Conservation (phyloP, 1,140 invertebrate species). For the Periplaneta americana region DNA sequence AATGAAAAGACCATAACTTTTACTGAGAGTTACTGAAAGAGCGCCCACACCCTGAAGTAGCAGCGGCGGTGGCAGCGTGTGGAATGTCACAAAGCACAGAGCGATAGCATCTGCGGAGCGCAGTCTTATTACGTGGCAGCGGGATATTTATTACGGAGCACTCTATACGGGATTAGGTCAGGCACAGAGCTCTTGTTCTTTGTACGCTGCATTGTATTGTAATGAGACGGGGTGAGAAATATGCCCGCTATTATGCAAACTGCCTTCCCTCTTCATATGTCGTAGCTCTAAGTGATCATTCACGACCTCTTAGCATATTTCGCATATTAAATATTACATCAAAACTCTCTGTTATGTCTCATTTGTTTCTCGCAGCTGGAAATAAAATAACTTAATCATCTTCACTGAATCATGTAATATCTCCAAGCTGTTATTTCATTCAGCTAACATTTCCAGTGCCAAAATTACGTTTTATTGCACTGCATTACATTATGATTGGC, state of each 20-base stretch:
- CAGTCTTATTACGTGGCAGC: no score
- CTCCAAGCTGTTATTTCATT: no score
- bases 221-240: not conserved
- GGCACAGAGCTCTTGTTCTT: not conserved
- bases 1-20: no score
- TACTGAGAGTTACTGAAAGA: no score
- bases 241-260: not conserved
- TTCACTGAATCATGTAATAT: not conserved
- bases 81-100: no score
- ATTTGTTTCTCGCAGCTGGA: not conserved
- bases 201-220: not conserved
- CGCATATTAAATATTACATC: not conserved
- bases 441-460: no score
- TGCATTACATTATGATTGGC: no score
- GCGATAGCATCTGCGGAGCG: no score
- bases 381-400: not conserved
- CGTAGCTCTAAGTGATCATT: not conserved
- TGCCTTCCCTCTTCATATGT: not conserved
- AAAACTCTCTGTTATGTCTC: not conserved
- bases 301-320: not conserved
- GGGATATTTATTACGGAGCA: not conserved
- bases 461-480: no score
- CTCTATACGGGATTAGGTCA: not conserved
- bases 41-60: no score
- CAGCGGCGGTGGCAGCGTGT: no score